Evolutionary conservation across 2,797 vertebrate species (phyloP).

Genomic region (Poecile montanus): DNA sequence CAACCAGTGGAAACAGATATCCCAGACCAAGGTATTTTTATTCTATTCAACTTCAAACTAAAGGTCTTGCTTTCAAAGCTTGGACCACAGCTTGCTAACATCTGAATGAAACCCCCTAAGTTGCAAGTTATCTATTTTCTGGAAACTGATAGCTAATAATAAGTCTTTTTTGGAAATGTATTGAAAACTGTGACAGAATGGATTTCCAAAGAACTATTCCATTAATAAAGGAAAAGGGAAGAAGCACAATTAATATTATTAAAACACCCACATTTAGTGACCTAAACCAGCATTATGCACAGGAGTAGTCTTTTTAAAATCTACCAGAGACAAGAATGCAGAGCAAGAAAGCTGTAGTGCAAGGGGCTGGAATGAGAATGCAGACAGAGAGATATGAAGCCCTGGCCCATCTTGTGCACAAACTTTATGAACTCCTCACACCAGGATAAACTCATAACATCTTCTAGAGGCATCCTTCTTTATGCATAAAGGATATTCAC

Average conservation of each 20-base stretch:
- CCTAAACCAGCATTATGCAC: neutral
- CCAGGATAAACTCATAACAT: neutral
- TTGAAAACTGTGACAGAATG: neutral
- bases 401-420: neutral
- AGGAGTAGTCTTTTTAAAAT: neutral
- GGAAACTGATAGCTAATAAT: neutral
- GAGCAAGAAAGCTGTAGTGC: neutral
- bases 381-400: neutral
- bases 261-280: neutral
- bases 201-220: neutral
- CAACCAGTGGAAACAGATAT: neutral
- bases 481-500: neutral
- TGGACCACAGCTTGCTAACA: neutral
- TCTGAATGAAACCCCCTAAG: neutral
- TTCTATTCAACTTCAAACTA: neutral
- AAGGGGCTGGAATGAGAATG: neutral
- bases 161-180: neutral
- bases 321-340: neutral
- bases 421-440: neutral
- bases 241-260: neutral
- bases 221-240: neutral
- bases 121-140: neutral
- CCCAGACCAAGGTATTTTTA: neutral
- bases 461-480: neutral
- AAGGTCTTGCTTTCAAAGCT: conserved; percentile 1